Evolutionary conservation across 2,888 invertebrate species (phyloP).

Genomic region (Clitarchus hookeri): DNA sequence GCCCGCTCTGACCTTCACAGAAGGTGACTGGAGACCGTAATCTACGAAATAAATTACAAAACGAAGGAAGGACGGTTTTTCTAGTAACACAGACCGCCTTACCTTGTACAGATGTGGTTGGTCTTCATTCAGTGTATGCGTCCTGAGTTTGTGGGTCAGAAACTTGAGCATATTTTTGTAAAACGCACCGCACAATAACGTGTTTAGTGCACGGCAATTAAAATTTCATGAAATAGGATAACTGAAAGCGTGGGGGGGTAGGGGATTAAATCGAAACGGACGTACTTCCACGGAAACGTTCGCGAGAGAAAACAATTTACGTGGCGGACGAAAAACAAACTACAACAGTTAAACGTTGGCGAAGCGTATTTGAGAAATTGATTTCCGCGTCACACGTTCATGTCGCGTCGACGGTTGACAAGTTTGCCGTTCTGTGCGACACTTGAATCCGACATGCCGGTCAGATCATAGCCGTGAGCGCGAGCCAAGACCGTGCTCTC

Average conservation of each 20-base stretch:
- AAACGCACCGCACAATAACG: constrained; percentile 2
- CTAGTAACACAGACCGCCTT: constrained; percentile 54
- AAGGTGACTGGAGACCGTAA: constrained; percentile 49
- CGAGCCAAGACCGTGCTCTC: constrained; percentile 4
- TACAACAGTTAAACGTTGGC: not conserved
- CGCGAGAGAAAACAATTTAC: not conserved
- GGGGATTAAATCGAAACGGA: not conserved
- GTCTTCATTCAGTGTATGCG: constrained; percentile 85
- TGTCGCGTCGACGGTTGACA: constrained; percentile 21
- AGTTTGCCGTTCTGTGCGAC: not conserved
- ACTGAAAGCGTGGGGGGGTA: not conserved
- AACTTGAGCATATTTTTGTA: constrained; percentile 81
- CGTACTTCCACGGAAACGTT: not conserved
- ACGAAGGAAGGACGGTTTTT: constrained; percentile 33
- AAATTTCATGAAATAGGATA: not conserved
- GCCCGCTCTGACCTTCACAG: constrained; percentile 56
- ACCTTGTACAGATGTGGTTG: constrained; percentile 70
- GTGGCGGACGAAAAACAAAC: not conserved
- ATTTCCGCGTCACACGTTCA: constrained; percentile 44
- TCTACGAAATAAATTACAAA: constrained; percentile 15
- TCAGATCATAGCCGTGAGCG: not conserved
- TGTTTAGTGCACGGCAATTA: not conserved
- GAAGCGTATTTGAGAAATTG: not conserved
- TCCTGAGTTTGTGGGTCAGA: constrained; percentile 82
- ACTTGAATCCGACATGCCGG: constrained; percentile 18